Evolutionary conservation across 2,888 invertebrate species (phyloP), one percentile per base, ranked within the genome.

Genomic region (Onthophagus sagittarius): DNA sequence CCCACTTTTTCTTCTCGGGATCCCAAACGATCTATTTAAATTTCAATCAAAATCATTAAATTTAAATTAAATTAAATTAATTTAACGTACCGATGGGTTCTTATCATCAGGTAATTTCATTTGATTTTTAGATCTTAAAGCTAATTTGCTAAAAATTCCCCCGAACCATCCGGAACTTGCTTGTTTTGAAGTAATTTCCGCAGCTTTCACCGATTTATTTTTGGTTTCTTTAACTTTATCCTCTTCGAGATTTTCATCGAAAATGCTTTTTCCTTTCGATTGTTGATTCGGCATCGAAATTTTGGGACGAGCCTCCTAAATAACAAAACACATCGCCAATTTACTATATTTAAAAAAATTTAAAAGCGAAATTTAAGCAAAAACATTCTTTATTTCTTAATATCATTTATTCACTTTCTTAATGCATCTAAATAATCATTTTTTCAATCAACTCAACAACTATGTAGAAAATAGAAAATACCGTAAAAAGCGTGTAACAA

Each of bases 81-180:
- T 65, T n/a, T n/a, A 78, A 87, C 90, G 90, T 88, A 95, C 95
- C 77, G 93, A 88, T 76, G 96, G 96, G 87, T 97, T 94, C 85
- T 93, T 96, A 86, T 98, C 97, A 86, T 97, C 97, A 0, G 98
- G 97, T 79, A 98, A 88, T 82, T 94, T 96, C 96, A 97, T 97
- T 88, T 97, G 96, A 88, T 96, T 97, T 86, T 94, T 95, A 65
- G 94, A 92, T 79, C 93, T 93, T 72, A 93, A 88, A 15, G 94
- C 89, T 74, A 96, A 88, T 85, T 94, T 94, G 84, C 91, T 94
- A 87, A 94, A 94, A 80, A 96, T 89, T 71, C 95, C 95, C 76
- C 95, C 95, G 82, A 97, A 92, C 94, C 96, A 96, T 73, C 94
- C 92, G 9, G 84, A 83, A 31, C 81, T 81, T 64, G 82, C 80